phyloP scores from a whole-genome alignment of 1,140 invertebrate genomes.

The Scaptomyza montana region DNA sequence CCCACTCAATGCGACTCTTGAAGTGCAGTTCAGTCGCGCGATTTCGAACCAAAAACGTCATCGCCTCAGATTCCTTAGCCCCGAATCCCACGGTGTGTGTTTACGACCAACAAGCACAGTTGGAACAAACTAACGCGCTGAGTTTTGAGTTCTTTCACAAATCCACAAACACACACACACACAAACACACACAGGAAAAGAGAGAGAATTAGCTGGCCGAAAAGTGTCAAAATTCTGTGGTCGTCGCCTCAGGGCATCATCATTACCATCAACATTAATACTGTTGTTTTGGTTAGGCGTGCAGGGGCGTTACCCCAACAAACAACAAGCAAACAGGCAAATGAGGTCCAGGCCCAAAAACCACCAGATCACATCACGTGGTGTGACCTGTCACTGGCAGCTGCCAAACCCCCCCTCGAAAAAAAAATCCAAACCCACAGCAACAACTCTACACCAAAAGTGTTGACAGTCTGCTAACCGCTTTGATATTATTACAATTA shows the following conservation, averaged over 20 bases:
- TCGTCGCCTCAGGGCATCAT: constrained; percentile 46
- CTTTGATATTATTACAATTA: constrained; percentile 45
- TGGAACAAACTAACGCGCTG: constrained; percentile 40
- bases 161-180: not conserved
- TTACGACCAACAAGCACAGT: constrained; percentile 81
- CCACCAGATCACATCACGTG: constrained; percentile 18
- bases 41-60: constrained; percentile 15
- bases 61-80: not conserved
- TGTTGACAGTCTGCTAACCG: constrained; percentile 63
- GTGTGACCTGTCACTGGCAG: constrained; percentile 63
- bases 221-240: constrained; percentile 65
- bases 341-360: constrained; percentile 58
- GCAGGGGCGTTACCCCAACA: constrained; percentile 37
- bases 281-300: constrained; percentile 20
- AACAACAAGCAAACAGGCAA: constrained; percentile 59
- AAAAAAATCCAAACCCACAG: too few relatives aligned
- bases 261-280: constrained; percentile 10
- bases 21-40: constrained; percentile 55
- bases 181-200: too few relatives aligned
- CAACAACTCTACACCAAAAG: constrained; percentile 29
- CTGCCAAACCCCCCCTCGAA: constrained; percentile 30
- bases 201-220: constrained; percentile 61
- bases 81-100: constrained; percentile 80
- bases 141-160: constrained; percentile 3
- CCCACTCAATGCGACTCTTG: constrained; percentile 72